Base-by-base conservation (phyloP, 2,888 invertebrate genomes). In the Tenthredo distinguenda region DNA sequence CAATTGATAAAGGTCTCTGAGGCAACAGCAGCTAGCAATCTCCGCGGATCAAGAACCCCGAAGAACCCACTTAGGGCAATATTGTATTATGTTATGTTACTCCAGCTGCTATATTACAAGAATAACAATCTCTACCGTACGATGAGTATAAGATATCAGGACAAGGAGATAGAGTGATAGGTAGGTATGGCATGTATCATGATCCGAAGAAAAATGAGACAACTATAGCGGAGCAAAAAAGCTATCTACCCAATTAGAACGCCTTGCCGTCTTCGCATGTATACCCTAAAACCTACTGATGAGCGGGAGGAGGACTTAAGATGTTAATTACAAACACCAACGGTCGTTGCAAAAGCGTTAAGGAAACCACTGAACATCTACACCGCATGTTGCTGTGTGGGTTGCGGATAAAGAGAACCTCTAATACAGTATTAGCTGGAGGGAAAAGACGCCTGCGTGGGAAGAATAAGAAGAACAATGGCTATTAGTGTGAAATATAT, bases 291-390 rank as follows among this genome's bases (percentile, higher is more conserved):
- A 37, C 37, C 71, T 71, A 37, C 37, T 37, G 71, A n/a, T n/a
- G 71, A 34, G 5, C n/a, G 2, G 9, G 71, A 21, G 76, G 47
- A 10, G 76, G 26, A 26, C 47, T 76, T 76, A 47, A 47, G 76
- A 76, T 76, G 43, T 76, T 76, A 40, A 76, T 76, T 76, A 76
- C 34, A 43, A 76, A 76, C 47, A 47, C 76, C 71, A 71, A 37
- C 37, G 26, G 37, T 71, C n/a, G 71, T 18, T 37, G 15, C 37
- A 71, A 71, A 71, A 37, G 37, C 71, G 71, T 37, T 18, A n/a
- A 37, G 15, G n/a, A 9, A 9, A 71, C 34, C n/a, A 5, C n/a
- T 31, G 18, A 18, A 34, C 2, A 71, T 21, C n/a, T 43, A 50
- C 18, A 50, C 50, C 1, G 6, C 4, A 18, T 18, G 18, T 50